phyloP scores from a whole-genome alignment of 2,888 invertebrate species.

The Neuroscelio doddi region DNA sequence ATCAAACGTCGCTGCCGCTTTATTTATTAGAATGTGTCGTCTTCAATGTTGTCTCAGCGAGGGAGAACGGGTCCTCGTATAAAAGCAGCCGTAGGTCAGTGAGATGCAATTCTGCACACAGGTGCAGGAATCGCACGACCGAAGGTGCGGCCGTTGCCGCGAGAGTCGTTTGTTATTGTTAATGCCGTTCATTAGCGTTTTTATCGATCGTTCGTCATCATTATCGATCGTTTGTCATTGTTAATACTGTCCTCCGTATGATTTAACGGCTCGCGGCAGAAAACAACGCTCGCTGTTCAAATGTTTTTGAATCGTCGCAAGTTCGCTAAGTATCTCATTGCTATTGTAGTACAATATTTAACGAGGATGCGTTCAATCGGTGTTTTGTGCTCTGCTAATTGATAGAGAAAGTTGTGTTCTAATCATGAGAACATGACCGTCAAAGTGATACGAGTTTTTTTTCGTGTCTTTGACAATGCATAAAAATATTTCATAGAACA shows the following conservation, averaged over 20 bases:
- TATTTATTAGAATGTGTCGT: slow-evolving; percentile 17
- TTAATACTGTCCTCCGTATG: slow-evolving; percentile 32
- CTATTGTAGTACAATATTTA: too few species aligned
- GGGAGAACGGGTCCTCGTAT: slow-evolving; percentile 19
- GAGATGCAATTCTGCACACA: slow-evolving; percentile 5
- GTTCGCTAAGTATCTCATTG: not conserved
- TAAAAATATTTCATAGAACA: too few species aligned
- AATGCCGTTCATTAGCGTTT: slow-evolving; percentile 40
- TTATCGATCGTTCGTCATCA: slow-evolving; percentile 42
- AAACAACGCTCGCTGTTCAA: not conserved
- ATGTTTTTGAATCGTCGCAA: slow-evolving; percentile 5
- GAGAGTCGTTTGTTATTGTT: slow-evolving; percentile 35
- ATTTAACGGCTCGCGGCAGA: slow-evolving; percentile 15
- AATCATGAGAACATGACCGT: too few species aligned
- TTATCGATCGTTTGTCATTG: slow-evolving; percentile 46
- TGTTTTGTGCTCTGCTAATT: too few species aligned
- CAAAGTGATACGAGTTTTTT: too few species aligned
- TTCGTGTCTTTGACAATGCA: too few species aligned
- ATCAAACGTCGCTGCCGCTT: slow-evolving; percentile 3
- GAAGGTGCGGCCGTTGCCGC: slow-evolving; percentile 31
- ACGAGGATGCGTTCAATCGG: too few species aligned
- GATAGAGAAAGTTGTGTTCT: too few species aligned
- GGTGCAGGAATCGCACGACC: slow-evolving; percentile 26
- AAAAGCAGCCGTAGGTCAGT: slow-evolving; percentile 26
- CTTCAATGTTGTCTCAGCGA: slow-evolving; percentile 26